Base-by-base conservation (phyloP, 1,140 invertebrate species). In the Fragariocoptes setiger region DNA sequence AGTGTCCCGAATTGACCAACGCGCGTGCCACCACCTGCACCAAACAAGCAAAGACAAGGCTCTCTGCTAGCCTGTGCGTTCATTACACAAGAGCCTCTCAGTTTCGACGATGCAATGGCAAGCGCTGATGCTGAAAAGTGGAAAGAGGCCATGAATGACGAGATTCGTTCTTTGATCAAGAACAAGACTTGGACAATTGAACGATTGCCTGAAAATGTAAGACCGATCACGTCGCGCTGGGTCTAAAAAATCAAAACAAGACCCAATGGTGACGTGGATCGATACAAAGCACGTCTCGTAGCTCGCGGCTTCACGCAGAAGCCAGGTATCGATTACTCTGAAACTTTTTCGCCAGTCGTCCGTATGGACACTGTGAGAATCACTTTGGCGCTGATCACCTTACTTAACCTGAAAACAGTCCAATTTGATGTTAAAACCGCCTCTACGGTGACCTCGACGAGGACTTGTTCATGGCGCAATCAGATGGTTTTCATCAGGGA, bases 251-350 rank as follows among this genome's bases (percentile, higher is more conserved):
- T 51, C 15, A 56, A 50, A 38, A 45, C 17, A 25, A 51, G 51
- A 46, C 16, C 42, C 3, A 40, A 52, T 39, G 50, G 53, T 16
- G 13, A 57, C 42, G 42, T 47, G 39, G 49, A 52, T 42, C 48
- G 54, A 25, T 46, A 42, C 13, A 60, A 58, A 49, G 53, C 55
- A 3, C 21, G 57, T 19, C 47, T 60, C 19, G 56, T 62, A 0
- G 51, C 49, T 4, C 51, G 52, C 48, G 58, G 57, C 4, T 61
- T 49, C 43, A 37, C 31, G 4, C 57, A 60, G 46, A 44, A 41
- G 19, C 19, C 50, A 4, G 56, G 58, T 4, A 46, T 57, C 4
- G 56, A 58, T 37, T 58, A 51, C 40, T 37, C 44, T 13, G 51
- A 61, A 46, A 57, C 54, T 8, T 61, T 48, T 48, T 52, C 51